phyloP scores from a whole-genome alignment of 2,888 invertebrate genomes.

The Zele albiditarsus region DNA sequence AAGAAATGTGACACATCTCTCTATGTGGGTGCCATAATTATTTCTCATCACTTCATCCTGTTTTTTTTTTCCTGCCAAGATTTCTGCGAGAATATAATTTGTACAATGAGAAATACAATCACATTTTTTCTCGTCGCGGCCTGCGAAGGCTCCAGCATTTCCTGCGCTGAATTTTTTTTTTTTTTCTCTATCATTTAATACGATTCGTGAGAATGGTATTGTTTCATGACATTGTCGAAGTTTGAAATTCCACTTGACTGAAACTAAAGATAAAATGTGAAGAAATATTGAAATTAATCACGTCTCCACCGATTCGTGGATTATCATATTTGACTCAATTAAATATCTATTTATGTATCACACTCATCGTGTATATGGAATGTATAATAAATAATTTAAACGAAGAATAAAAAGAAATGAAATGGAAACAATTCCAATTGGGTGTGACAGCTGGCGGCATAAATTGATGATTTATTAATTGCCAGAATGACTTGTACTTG shows the following conservation, averaged over 20 bases:
- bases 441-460: background rate
- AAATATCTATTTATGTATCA: background rate
- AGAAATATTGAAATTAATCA: background rate
- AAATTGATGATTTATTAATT: conserved; percentile 19
- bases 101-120: background rate
- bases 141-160: background rate
- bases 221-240: background rate
- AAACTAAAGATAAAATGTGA: background rate
- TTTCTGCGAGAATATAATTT: background rate
- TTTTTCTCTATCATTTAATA: background rate
- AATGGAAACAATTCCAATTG: conserved; percentile 16
- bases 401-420: background rate
- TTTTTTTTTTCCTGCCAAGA: background rate
- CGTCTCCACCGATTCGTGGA: background rate
- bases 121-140: too few species aligned
- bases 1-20: background rate
- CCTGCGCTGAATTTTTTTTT: background rate
- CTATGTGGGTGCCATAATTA: background rate
- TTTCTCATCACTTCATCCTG: background rate
- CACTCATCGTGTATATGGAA: background rate
- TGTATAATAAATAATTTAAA: background rate
- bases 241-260: background rate
- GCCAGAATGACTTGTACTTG: background rate
- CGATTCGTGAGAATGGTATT: background rate
- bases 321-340: conserved; percentile 1